phyloP scores from a whole-genome alignment of 2,113 vertebrate species.

The Rhinichthys klamathensis region DNA sequence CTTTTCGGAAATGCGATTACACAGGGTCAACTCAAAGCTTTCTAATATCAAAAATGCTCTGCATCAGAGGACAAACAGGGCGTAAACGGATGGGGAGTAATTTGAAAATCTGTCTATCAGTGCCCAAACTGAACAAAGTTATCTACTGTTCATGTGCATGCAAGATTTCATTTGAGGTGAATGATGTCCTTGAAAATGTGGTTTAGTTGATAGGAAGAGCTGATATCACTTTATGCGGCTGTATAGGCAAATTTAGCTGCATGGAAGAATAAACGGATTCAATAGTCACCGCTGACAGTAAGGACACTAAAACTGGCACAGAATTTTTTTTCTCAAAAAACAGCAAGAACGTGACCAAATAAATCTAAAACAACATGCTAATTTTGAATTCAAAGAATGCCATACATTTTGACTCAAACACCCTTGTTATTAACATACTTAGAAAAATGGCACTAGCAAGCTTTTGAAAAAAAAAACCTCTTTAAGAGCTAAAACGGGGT shows the following conservation, averaged over 20 bases:
- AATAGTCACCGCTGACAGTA: neutral
- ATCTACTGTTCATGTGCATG: neutral
- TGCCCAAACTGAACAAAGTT: neutral
- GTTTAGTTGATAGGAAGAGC: slow-evolving; percentile 3
- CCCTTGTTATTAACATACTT: neutral
- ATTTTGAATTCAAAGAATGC: neutral
- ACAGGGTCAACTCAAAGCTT: slow-evolving; percentile 21
- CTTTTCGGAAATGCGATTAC: slow-evolving; percentile 2
- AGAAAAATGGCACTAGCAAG: neutral
- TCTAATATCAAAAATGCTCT: slow-evolving; percentile 15
- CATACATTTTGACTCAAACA: neutral
- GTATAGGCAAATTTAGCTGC: slow-evolving; percentile 38
- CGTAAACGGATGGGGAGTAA: neutral
- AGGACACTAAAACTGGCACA: neutral
- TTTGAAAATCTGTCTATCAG: neutral
- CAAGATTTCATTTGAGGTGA: slow-evolving; percentile 28
- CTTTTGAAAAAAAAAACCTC: neutral
- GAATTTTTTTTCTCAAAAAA: slow-evolving; percentile 2
- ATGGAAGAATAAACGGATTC: slow-evolving; percentile 17
- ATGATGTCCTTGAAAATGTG: slow-evolving; percentile 46
- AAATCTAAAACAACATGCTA: slow-evolving; percentile 1
- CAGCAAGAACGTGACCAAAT: neutral
- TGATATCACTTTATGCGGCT: slow-evolving; percentile 29
- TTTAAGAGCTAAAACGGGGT: slow-evolving; percentile 12
- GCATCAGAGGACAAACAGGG: slow-evolving; percentile 38